Evolutionary conservation across 2,113 vertebrate genomes (phyloP).

Genomic region (Phylloscopus trochilus): DNA sequence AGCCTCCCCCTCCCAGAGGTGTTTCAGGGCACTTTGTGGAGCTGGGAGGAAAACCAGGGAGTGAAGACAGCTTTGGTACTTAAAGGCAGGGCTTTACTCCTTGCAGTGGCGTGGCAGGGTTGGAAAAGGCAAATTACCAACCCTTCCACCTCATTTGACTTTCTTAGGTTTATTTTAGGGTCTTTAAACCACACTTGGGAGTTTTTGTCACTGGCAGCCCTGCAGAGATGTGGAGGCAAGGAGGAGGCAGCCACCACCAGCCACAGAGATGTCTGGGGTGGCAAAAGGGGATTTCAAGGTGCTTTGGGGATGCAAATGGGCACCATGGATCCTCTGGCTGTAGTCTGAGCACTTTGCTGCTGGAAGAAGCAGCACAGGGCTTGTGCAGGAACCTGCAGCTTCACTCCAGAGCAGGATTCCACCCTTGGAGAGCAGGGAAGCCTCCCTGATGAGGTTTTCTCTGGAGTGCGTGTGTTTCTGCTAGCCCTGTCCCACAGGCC

Average conservation of each 20-base stretch:
- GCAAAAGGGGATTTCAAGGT: background rate
- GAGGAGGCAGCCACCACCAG: background rate
- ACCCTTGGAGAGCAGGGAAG: background rate
- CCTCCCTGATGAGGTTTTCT: background rate
- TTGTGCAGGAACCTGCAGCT: background rate
- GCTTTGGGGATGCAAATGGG: background rate
- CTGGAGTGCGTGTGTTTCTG: fast-evolving
- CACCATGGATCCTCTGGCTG: background rate
- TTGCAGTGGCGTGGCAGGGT: background rate
- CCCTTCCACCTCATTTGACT: background rate
- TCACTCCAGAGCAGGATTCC: background rate
- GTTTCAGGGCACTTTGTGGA: background rate
- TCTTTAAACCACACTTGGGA: background rate
- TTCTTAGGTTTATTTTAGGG: background rate
- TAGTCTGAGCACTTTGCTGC: background rate
- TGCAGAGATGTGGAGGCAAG: background rate
- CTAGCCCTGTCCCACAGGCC: background rate
- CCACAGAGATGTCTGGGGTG: background rate
- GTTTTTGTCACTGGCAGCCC: background rate
- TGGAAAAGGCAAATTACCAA: background rate
- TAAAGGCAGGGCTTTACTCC: background rate
- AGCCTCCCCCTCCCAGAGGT: background rate
- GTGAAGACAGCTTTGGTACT: background rate
- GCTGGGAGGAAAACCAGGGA: background rate
- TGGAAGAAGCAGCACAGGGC: background rate